Evolutionary conservation across 2,888 invertebrate genomes (phyloP).

Genomic region (Orthosia incerta): DNA sequence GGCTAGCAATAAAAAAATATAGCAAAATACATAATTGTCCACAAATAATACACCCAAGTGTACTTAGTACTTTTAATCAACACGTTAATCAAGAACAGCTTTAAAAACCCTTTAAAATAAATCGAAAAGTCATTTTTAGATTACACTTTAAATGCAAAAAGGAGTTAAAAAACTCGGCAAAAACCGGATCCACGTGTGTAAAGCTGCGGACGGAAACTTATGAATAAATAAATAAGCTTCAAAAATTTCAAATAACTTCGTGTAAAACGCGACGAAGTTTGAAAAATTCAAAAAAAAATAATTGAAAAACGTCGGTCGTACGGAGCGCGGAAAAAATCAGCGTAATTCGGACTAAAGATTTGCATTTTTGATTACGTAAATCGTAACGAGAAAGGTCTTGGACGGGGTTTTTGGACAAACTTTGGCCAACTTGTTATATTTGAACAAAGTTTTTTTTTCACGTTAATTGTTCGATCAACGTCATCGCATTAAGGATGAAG

Average conservation of each 20-base stretch:
- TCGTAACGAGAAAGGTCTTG: slow-evolving; percentile 71
- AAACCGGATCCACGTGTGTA: slow-evolving; percentile 51
- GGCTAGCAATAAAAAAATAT: too few species aligned
- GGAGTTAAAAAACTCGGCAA: slow-evolving; percentile 15
- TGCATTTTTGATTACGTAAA: slow-evolving; percentile 84
- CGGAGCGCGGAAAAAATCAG: slow-evolving; percentile 71
- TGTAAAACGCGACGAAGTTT: slow-evolving; percentile 64
- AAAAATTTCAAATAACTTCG: slow-evolving; percentile 63
- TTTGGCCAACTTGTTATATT: slow-evolving; percentile 18
- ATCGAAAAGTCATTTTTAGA: slow-evolving; percentile 41
- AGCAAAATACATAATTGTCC: too few species aligned
- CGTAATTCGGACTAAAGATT: slow-evolving; percentile 77
- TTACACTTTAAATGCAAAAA: slow-evolving; percentile 53
- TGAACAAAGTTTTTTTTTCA: slow-evolving; percentile 2
- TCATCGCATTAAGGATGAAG: neutral
- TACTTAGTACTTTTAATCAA: slow-evolving; percentile 22
- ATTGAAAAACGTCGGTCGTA: slow-evolving; percentile 51
- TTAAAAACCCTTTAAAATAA: slow-evolving; percentile 18
- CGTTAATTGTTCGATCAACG: slow-evolving; percentile 22
- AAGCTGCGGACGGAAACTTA: slow-evolving; percentile 51
- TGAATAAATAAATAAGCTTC: slow-evolving; percentile 64
- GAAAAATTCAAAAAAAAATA: slow-evolving; percentile 52
- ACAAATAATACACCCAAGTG: neutral
- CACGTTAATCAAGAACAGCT: slow-evolving; percentile 1
- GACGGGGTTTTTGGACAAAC: slow-evolving; percentile 36